Evolutionary conservation across 2,888 invertebrate genomes (phyloP).

Genomic region (Caenorhabditis plicata): DNA sequence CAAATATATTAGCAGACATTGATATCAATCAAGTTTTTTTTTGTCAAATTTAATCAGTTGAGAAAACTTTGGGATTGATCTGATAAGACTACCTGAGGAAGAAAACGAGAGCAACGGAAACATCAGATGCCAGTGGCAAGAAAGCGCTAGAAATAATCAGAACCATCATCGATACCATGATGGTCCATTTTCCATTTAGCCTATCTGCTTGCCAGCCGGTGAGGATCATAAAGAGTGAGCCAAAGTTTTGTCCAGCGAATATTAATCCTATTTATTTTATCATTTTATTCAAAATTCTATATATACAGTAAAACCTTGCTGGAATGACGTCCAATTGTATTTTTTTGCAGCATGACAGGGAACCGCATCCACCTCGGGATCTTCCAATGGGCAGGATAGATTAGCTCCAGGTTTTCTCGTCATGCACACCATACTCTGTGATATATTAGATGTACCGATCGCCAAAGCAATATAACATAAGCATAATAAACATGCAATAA

Average conservation of each 20-base stretch:
- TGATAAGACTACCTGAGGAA: slow-evolving; percentile 32
- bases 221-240: slow-evolving; percentile 59
- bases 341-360: slow-evolving; percentile 48
- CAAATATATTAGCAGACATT: too few species aligned
- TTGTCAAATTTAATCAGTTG: too few species aligned
- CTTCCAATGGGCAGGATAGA: slow-evolving; percentile 11
- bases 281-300: neutral
- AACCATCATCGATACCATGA: slow-evolving; percentile 48
- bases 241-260: slow-evolving; percentile 63
- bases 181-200: slow-evolving; percentile 61
- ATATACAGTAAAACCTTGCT: slow-evolving; percentile 45
- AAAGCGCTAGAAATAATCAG: slow-evolving; percentile 55
- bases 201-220: slow-evolving; percentile 60
- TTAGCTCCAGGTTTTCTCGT: slow-evolving; percentile 36
- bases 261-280: slow-evolving; percentile 48
- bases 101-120: slow-evolving; percentile 51
- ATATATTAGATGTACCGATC: slow-evolving; percentile 44
- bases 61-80: too few species aligned
- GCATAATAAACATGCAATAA: slow-evolving; percentile 54
- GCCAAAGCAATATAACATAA: slow-evolving; percentile 56
- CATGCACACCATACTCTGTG: slow-evolving; percentile 58
- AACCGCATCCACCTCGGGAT: slow-evolving; percentile 38
- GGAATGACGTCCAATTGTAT: slow-evolving; percentile 51
- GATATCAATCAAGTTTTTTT: neutral
- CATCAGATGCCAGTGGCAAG: slow-evolving; percentile 51